These are phyloP conservation scores for Pseudocheirus occidentalis DNA, from an alignment of 2,797 vertebrate species.

Conservation along the genomic window DNA sequence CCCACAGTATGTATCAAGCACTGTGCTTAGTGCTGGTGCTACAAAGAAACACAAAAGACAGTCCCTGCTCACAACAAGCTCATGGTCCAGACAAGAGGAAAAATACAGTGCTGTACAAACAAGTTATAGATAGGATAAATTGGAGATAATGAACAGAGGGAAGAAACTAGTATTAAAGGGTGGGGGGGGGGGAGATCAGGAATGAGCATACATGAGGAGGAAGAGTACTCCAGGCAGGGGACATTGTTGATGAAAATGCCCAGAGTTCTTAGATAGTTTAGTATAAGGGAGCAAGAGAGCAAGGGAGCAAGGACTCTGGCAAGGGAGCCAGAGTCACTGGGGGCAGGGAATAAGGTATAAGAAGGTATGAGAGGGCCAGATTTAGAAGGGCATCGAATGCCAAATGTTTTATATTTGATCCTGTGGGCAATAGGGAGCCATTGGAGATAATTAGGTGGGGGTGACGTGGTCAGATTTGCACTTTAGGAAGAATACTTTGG, in stretches of 20 bases:
- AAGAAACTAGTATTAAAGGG: not conserved
- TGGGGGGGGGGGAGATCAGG: not conserved
- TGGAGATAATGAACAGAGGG: not conserved
- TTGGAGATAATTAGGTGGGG: not conserved
- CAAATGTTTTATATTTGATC: not conserved
- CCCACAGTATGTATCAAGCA: not conserved
- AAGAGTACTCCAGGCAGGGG: not conserved
- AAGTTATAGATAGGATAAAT: not conserved
- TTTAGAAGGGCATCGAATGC: not conserved
- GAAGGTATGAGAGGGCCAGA: not conserved
- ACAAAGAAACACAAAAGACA: not conserved
- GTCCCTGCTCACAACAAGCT: not conserved
- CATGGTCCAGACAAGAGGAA: not conserved
- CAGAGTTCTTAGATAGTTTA: not conserved
- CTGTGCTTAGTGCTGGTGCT: not conserved
- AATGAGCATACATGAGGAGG: not conserved
- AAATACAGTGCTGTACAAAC: not conserved
- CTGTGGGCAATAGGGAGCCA: not conserved
- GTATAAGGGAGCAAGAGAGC: no score
- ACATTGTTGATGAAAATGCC: not conserved
- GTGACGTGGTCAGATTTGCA: not conserved
- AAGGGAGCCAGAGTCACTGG: not conserved
- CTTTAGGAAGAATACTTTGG: not conserved
- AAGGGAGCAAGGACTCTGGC: no score
- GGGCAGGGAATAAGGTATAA: not conserved